Evolutionary conservation across 2,797 vertebrate species (phyloP), one percentile per base, ranked within the genome.

Genomic region (Microchirus variegatus): DNA sequence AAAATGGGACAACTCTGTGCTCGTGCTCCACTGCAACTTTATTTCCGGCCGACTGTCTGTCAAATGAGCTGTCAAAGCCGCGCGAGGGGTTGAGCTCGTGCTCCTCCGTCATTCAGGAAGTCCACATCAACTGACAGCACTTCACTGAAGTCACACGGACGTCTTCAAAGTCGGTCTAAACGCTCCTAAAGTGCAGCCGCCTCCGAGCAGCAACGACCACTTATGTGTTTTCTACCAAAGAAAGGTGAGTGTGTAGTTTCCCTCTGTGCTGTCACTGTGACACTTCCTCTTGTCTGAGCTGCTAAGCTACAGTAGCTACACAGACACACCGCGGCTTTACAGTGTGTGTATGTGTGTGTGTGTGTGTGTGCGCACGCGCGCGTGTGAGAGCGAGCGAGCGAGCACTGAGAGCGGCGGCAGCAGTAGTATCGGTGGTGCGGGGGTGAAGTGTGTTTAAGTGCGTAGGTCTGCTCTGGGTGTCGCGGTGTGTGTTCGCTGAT

Each of bases 21-120:
- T 9, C 54, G 6, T 49, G 44, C 60, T 63, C 9, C 15, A 54
- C 73, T 57, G 16, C 57, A 87, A 87, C 82, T 87, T 88, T 85
- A 80, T 84, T 90, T 90, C 89, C 88, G 86, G 60, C 63, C 66
- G 88, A 31, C 31, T 31, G 31, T 70, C 83, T 87, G 87, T 88
- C 87, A 87, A 69, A 84, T 38, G 35, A 67, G 71, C 81, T 87
- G 88, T 86, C 77, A 85, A 70, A 81, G 76, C 18, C 58, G 45
- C n/a, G 57, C 66, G 57, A 74, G 81, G 78, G 80, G 79, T 52
- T 83, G 89, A 46, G 79, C 84, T 79, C 78, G 16, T 7, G 73
- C 81, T 37, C 12, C 71, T 77, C 86, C 84, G 89, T 87, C 87
- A 90, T 89, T 84, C 91, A 92, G 91, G 91, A 92, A 92, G 90